phyloP scores from a whole-genome alignment of 2,113 vertebrate species.

The Murina feae region DNA sequence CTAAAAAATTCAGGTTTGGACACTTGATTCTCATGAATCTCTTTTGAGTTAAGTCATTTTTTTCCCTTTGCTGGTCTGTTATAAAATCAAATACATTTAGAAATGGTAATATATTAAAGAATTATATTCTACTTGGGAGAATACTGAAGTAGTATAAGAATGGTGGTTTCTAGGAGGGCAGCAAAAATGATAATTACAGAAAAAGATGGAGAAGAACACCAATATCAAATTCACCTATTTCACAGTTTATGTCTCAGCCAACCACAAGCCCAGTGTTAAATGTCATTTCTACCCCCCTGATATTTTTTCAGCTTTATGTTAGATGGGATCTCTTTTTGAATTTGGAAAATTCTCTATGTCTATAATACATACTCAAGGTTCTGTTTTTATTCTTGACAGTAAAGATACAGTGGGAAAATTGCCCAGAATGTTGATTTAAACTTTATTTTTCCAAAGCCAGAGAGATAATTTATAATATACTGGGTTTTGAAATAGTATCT shows the following conservation, averaged over 20 bases:
- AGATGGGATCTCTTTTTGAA: background rate
- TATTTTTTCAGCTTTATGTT: background rate
- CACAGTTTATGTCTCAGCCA: background rate
- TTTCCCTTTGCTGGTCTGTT: background rate
- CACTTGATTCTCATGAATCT: background rate
- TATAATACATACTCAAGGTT: background rate
- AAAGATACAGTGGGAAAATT: background rate
- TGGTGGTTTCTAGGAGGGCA: background rate
- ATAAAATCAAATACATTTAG: background rate
- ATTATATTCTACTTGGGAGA: background rate
- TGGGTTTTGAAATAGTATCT: background rate
- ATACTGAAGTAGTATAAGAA: background rate
- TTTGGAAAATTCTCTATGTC: background rate
- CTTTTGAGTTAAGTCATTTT: background rate
- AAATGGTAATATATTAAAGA: background rate
- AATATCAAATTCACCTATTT: background rate
- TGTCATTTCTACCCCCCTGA: background rate
- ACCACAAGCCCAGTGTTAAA: background rate
- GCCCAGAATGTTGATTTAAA: background rate
- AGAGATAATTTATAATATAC: background rate
- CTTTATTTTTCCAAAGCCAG: background rate
- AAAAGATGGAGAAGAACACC: background rate
- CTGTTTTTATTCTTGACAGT: background rate
- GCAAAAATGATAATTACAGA: background rate
- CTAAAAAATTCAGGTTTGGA: background rate